Percentiles rank a stretch among this genome's conserved stretches.
These are phyloP conservation scores for Peromyscus maniculatus DNA, from an alignment of 2,113 vertebrate genomes.

Conservation along the genomic window DNA sequence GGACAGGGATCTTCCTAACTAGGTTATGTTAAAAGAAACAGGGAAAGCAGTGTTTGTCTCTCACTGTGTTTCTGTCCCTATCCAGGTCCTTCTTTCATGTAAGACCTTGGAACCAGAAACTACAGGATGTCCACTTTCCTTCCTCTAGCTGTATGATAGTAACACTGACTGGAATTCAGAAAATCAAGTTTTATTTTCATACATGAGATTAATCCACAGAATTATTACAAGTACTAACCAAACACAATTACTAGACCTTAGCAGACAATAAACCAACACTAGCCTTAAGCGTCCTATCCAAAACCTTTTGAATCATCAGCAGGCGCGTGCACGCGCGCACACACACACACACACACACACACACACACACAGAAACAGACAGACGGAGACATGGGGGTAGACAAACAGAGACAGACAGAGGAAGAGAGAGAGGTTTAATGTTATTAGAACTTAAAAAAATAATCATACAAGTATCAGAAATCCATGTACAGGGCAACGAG, in stretches of 20 bases:
- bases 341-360: background rate
- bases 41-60: background rate
- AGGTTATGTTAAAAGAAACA: constrained; percentile 53
- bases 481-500: background rate
- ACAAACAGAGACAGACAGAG: background rate
- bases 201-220: background rate
- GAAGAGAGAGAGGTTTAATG: background rate
- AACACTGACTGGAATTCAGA: constrained; percentile 35
- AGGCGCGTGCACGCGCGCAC: background rate
- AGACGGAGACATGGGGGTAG: background rate
- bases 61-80: background rate
- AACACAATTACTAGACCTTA: background rate
- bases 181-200: background rate
- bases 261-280: background rate
- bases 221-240: background rate
- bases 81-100: background rate
- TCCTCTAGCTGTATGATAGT: background rate
- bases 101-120: constrained; percentile 28
- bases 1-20: background rate
- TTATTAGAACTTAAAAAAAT: background rate
- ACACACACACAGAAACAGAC: background rate
- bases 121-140: background rate
- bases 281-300: background rate
- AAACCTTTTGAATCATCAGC: background rate
- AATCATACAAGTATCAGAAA: constrained; percentile 14